phyloP scores from a whole-genome alignment of 2,113 vertebrate species.

The Toxotes chatareus region DNA sequence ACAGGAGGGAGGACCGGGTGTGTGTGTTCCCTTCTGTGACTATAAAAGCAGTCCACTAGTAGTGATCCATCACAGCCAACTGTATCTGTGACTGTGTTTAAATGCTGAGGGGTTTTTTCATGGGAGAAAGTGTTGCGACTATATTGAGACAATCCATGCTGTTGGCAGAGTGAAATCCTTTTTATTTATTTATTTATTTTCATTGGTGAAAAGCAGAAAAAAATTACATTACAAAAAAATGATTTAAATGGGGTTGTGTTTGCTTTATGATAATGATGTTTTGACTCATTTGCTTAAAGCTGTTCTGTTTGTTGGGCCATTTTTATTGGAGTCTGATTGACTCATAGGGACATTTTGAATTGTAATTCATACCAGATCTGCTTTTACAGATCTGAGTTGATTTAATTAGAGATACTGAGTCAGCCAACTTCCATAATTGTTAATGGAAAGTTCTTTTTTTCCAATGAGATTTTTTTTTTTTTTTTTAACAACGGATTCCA shows the following conservation, averaged over 20 bases:
- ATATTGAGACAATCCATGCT: conserved; percentile 8
- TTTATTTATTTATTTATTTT: background rate
- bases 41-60: conserved; percentile 66
- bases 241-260: too few species aligned
- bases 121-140: conserved; percentile 17
- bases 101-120: conserved; percentile 25
- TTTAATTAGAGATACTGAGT: conserved; percentile 41
- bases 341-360: conserved; percentile 9
- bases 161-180: background rate
- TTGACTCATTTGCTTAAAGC: conserved; percentile 13
- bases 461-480: conserved; percentile 32
- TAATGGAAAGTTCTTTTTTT: conserved; percentile 16
- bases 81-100: conserved; percentile 49
- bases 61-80: conserved; percentile 67
- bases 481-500: conserved; percentile 26
- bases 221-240: background rate
- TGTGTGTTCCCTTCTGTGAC: conserved; percentile 60
- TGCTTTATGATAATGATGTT: background rate
- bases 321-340: background rate
- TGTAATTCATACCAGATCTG: conserved; percentile 27
- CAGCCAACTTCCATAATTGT: conserved; percentile 28
- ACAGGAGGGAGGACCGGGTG: conserved; percentile 48
- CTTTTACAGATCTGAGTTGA: conserved; percentile 18
- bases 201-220: background rate
- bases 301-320: conserved; percentile 1